These are phyloP conservation scores for Mamestra configurata DNA, from an alignment of 1,140 invertebrate genomes.

Conservation along the genomic window DNA sequence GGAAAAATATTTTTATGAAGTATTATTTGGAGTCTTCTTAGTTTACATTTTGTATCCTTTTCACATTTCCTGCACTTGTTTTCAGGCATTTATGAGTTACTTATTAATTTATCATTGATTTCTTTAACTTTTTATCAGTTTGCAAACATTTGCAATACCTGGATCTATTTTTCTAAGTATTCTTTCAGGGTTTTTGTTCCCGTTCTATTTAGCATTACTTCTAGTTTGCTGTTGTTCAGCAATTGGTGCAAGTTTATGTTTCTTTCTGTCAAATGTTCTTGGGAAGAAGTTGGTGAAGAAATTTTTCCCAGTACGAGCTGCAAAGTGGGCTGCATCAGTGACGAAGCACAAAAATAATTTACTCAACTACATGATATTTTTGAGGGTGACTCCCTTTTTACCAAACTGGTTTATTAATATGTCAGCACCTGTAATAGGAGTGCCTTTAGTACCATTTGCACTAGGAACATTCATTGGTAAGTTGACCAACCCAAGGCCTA, in stretches of 20 bases:
- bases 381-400: slow-evolving; percentile 98
- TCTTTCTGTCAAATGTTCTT: slow-evolving; percentile 96
- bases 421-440: slow-evolving; percentile 98
- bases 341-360: slow-evolving; percentile 96
- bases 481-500: too few relatives aligned
- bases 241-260: slow-evolving; percentile 98
- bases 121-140: slow-evolving; percentile 88
- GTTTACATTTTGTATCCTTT: slow-evolving; percentile 99
- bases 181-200: slow-evolving; percentile 98
- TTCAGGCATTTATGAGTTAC: background rate
- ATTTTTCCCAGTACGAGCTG: slow-evolving; percentile 96
- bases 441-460: slow-evolving; percentile 97
- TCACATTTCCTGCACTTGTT: slow-evolving; percentile 41
- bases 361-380: slow-evolving; percentile 98
- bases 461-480: slow-evolving; percentile 96
- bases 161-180: slow-evolving; percentile 99
- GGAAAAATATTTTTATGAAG: slow-evolving; percentile 97
- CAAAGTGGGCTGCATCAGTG: slow-evolving; percentile 95
- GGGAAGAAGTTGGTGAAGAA: slow-evolving; percentile 95
- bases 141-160: slow-evolving; percentile 99
- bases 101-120: background rate
- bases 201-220: slow-evolving; percentile 95
- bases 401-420: slow-evolving; percentile 99
- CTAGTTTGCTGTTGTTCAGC: slow-evolving; percentile 99
- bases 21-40: slow-evolving; percentile 95